Base-by-base conservation (phyloP, 2,888 invertebrate genomes). In the Ellobium chinense region DNA sequence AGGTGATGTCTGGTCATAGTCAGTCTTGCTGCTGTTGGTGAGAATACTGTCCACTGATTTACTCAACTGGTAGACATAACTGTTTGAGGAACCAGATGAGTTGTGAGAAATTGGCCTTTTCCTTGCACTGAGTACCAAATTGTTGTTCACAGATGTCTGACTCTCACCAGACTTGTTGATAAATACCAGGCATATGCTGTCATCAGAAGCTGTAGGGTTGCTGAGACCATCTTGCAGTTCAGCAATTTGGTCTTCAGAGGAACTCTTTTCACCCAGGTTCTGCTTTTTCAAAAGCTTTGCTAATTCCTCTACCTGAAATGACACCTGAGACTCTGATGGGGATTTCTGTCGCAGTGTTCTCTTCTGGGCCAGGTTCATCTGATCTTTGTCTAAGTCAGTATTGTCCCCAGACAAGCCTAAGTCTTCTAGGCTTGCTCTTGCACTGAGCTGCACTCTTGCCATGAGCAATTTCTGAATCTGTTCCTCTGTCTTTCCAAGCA, bases 101-200 rank as follows among this genome's bases (percentile, higher is more conserved):
- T 27, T 12, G 0, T 66, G 66, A 9, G 65, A 66, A 9, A 76
- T 18, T 18, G 29, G 62, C n/a, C 21, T n/a, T 24, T 39, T 36
- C 37, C 62, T 60, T 29, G 58, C 24, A 27, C 58, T 60, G 27
- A 27, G 54, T 5, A 9, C 9, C n/a, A 29, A 7, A 12, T 34
- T 12, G 34, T 46, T 29, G 31, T 62, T 36, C 0, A 24, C 68
- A 3, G 65, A 62, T 36, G 18, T 12, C 2, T 39, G 29, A 1
- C 56, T 37, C 18, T 56, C 66, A 31, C n/a, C 39, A 5, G 62
- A 14, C 63, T 36, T 79, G 46, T 85, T 85, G 81, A 88, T 83
- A 85, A 89, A 89, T 14, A 90, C 87, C 84, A 89, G 88, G 54
- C 87, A 88, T 58, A 90, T 89, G 78, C 88, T 89, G 78, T 90